Evolutionary conservation across 2,888 invertebrate genomes (phyloP).

Genomic region (Drosophila buzzatii): DNA sequence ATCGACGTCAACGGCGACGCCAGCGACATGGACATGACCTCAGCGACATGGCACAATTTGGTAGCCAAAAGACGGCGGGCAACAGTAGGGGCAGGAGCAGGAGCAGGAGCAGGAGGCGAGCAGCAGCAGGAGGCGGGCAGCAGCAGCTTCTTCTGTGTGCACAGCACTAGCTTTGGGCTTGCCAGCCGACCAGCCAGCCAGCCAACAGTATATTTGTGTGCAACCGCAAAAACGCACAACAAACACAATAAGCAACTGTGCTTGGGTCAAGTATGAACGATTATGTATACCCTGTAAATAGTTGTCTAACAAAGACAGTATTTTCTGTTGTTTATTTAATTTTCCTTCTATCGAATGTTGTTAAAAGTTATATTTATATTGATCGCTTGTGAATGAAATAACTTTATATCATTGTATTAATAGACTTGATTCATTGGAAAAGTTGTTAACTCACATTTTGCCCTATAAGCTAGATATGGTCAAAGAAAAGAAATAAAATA

Average conservation of each 20-base stretch:
- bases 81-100: background rate
- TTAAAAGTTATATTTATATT: background rate
- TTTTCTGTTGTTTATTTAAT: background rate
- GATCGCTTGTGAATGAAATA: background rate
- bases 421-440: no score
- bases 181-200: conserved; percentile 14
- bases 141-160: conserved; percentile 19
- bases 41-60: conserved; percentile 60
- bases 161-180: conserved; percentile 24
- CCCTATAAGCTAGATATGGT: background rate
- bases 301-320: background rate
- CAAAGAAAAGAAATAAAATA: background rate
- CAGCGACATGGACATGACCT: conserved; percentile 71
- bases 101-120: background rate
- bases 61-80: conserved; percentile 29
- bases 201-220: conserved; percentile 69
- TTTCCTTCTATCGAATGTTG: no score
- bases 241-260: conserved; percentile 11
- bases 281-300: background rate
- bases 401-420: no score
- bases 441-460: no score
- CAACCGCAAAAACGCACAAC: conserved; percentile 69
- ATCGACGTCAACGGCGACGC: conserved; percentile 66
- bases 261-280: background rate
- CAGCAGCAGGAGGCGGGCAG: background rate